Evolutionary conservation across 2,888 invertebrate species (phyloP).

Genomic region (Epistrophella euchroma): DNA sequence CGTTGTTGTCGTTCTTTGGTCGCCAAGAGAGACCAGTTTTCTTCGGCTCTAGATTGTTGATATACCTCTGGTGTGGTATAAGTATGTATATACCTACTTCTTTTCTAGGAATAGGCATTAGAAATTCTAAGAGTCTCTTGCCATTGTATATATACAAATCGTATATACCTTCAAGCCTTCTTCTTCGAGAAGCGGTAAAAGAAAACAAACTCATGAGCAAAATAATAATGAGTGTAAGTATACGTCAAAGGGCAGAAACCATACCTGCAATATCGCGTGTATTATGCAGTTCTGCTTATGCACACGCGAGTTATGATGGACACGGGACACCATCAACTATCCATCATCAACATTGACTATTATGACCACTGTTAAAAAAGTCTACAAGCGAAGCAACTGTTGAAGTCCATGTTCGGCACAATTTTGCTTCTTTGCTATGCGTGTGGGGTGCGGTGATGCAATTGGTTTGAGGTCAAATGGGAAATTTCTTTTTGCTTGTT

Average conservation of each 20-base stretch:
- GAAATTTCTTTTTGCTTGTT: constrained; percentile 7
- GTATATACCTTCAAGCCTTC: constrained; percentile 17
- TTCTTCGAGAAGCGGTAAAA: constrained; percentile 60
- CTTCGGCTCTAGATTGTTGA: constrained; percentile 25
- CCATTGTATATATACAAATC: not conserved
- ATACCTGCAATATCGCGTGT: constrained; percentile 55
- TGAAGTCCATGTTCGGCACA: constrained; percentile 41
- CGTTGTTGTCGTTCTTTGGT: constrained; percentile 41
- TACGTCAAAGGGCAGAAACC: constrained; percentile 70
- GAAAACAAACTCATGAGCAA: constrained; percentile 47
- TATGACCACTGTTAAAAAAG: constrained; percentile 26
- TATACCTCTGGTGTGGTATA: not conserved
- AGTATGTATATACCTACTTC: constrained; percentile 12
- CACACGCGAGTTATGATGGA: constrained; percentile 37
- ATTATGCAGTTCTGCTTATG: constrained; percentile 24
- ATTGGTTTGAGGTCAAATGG: constrained; percentile 38
- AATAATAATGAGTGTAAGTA: constrained; percentile 66
- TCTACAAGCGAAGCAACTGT: not conserved
- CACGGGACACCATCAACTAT: not conserved
- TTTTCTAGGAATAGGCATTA: constrained; percentile 61
- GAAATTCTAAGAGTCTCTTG: constrained; percentile 64
- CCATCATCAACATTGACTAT: constrained; percentile 21
- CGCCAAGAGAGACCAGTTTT: constrained; percentile 57
- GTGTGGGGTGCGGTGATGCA: constrained; percentile 9
- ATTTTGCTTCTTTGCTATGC: constrained; percentile 41